Base-by-base conservation (phyloP, 2,113 vertebrate genomes). In the Amphiprion percula region DNA sequence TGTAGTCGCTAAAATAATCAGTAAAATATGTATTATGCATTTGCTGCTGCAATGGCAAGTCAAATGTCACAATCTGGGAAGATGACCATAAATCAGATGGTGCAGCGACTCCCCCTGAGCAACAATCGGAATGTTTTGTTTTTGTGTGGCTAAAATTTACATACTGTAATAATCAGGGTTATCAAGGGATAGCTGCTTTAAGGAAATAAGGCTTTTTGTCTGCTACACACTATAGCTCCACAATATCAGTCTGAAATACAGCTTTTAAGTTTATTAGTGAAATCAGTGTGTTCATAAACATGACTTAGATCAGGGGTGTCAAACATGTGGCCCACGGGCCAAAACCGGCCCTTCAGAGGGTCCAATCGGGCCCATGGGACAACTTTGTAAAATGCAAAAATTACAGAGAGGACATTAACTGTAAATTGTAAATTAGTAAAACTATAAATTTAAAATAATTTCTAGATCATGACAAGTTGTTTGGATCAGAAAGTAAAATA, bases 21-120 rank as follows among this genome's bases (percentile, higher is more conserved):
- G 62, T 56, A 56, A 15, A 50, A 68, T 28, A 60, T 68, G 26
- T 75, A 33, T 39, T 72, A 49, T 80, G 46, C 33, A 58, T 33
- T 58, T n/a, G 4, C 63, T 37, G 30, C 41, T 28, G 47, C 53
- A 5, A 33, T 62, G 33, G 30, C 7, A 80, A 71, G 28, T 68
- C 49, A 55, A 46, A 37, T 52, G 14, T 63, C 56, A 47, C 24
- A 77, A 53, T 53, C 5, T 2, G 1, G n/a, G 55, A 71, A 30
- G 21, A 50, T 68, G 55, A 23, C 49, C 61, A 28, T 49, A 6
- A 52, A 28, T 71, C 39, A 46, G 39, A n/a, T 26, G 15, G 23
- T 37, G 30, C 47, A 24, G 17, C 0, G 4, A 55, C 39, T 49
- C n/a, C 17, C 1, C 41, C 11, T 67, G 5, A 68, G 37, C 41